phyloP scores from a whole-genome alignment of 2,113 vertebrate genomes.

The Ascaphus truei region DNA sequence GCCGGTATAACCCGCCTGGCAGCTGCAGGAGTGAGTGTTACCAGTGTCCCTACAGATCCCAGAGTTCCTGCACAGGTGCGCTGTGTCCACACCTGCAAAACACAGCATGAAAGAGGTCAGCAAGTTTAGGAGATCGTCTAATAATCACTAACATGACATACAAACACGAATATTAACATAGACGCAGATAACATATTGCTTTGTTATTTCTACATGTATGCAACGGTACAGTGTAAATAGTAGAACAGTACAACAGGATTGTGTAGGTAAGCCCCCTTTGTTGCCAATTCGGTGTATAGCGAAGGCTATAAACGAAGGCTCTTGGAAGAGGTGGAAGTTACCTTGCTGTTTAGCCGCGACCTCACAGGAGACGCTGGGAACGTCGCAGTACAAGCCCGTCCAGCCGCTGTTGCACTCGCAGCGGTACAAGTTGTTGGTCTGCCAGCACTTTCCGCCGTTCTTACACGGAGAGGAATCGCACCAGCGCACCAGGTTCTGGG shows the following conservation, averaged over 20 bases:
- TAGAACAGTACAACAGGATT: too few relatives aligned
- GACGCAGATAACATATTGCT: too few relatives aligned
- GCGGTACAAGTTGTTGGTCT: conserved; percentile 77
- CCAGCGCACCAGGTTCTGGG: conserved; percentile 88
- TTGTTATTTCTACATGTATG: too few relatives aligned
- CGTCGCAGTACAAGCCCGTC: conserved; percentile 88
- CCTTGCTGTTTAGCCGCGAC: conserved; percentile 89
- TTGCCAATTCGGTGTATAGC: too few relatives aligned
- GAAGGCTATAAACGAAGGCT: neutral
- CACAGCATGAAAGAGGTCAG: accelerated
- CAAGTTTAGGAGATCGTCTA: too few relatives aligned
- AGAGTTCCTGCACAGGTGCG: conserved; percentile 78
- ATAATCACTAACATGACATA: too few relatives aligned
- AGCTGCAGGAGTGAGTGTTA: conserved; percentile 89
- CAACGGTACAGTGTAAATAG: too few relatives aligned
- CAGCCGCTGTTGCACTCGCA: conserved; percentile 86
- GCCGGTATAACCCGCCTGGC: conserved; percentile 88
- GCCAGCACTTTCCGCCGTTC: conserved; percentile 87
- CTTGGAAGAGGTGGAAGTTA: conserved; percentile 33
- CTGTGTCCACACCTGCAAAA: conserved; percentile 69
- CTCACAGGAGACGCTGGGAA: conserved; percentile 92
- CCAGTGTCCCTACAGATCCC: conserved; percentile 83
- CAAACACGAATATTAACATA: too few relatives aligned
- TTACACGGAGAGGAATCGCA: conserved; percentile 90
- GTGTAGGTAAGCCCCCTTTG: too few relatives aligned